Percentiles rank a stretch among this genome's conserved stretches.
These are phyloP conservation scores for Teleogryllus occipitalis DNA, from an alignment of 1,140 invertebrate genomes.

Conservation along the genomic window DNA sequence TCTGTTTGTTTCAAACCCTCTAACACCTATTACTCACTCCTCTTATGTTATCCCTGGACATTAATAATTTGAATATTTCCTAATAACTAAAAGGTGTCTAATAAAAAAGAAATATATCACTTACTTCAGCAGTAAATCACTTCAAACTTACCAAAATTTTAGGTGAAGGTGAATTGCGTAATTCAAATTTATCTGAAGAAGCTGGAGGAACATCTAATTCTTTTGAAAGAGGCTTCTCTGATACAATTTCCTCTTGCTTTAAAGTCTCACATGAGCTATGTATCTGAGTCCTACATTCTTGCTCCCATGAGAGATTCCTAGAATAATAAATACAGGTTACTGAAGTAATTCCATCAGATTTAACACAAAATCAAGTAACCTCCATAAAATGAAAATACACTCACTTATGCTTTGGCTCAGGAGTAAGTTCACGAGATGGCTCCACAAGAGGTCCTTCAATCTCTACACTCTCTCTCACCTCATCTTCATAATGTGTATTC, in stretches of 20 bases:
- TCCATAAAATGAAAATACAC: neutral
- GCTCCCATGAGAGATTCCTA: neutral
- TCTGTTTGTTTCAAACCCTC: neutral
- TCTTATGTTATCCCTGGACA: too few relatives aligned
- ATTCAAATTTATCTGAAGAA: neutral
- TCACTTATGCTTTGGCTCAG: neutral
- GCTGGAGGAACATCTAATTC: neutral
- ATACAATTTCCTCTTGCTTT: neutral
- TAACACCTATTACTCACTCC: too few relatives aligned
- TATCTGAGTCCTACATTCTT: neutral
- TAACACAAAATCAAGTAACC: too few relatives aligned
- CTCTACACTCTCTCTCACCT: too few relatives aligned
- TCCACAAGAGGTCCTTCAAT: too few relatives aligned
- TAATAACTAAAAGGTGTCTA: too few relatives aligned
- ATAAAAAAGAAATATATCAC: too few relatives aligned
- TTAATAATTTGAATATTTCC: too few relatives aligned
- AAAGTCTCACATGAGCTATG: neutral
- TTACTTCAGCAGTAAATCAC: constrained; percentile 27
- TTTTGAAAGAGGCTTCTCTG: neutral
- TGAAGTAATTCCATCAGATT: too few relatives aligned
- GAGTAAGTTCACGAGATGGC: neutral
- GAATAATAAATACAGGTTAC: neutral
- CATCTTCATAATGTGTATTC: too few relatives aligned
- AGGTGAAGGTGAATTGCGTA: constrained; percentile 12
- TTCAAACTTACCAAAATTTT: constrained; percentile 15